These are phyloP conservation scores for Disparrhopalites patrizii DNA, from an alignment of 2,888 invertebrate genomes.

Conservation along the genomic window DNA sequence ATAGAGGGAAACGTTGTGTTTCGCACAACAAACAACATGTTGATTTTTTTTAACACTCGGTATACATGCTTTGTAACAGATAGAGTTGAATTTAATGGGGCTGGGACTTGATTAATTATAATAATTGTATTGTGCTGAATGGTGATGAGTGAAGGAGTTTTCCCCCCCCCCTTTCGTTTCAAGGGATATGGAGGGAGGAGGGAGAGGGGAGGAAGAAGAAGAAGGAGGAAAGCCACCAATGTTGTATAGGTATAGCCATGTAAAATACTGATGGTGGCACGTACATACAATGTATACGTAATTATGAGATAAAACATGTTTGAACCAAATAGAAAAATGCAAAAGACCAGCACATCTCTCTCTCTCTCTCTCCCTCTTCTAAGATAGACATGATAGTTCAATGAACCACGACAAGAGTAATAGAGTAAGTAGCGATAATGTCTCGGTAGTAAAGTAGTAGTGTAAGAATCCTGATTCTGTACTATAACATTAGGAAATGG, in stretches of 20 bases:
- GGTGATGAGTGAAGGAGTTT: too few species aligned
- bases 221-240: background rate
- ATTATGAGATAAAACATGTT: constrained; percentile 6
- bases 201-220: constrained; percentile 12
- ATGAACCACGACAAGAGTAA: constrained; percentile 43
- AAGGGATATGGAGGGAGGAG: background rate
- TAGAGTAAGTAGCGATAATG: constrained; percentile 32
- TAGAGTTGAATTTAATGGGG: too few species aligned
- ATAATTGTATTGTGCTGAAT: constrained; percentile 24
- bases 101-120: constrained; percentile 27
- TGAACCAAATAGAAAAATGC: constrained; percentile 27
- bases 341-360: constrained; percentile 16
- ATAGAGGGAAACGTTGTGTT: too few species aligned
- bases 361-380: constrained; percentile 1
- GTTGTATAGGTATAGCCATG: too few species aligned
- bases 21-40: too few species aligned
- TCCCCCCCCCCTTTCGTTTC: too few species aligned
- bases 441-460: constrained; percentile 23
- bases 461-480: constrained; percentile 1
- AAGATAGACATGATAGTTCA: constrained; percentile 41
- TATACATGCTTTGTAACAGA: too few species aligned
- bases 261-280: too few species aligned
- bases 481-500: constrained; percentile 37
- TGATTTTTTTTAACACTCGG: too few species aligned
- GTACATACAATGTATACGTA: constrained; percentile 1